A percentile compares a stretch with the other conserved stretches of the same genome.
These are phyloP conservation scores for Sympetrum striolatum DNA, from an alignment of 2,888 invertebrate species.

Conservation along the genomic window DNA sequence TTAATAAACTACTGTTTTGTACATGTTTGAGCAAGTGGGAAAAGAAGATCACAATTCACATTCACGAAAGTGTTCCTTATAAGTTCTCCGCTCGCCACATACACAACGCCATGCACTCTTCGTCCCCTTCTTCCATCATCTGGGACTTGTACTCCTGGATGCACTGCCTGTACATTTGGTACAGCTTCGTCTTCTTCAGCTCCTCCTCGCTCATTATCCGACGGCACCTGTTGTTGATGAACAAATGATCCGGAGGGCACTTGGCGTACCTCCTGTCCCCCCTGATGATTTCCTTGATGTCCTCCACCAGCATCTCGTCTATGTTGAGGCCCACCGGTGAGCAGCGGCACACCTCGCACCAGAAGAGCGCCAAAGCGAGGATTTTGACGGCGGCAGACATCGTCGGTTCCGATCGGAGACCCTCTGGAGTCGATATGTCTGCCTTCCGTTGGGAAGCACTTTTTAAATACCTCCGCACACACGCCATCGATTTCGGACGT, in stretches of 20 bases:
- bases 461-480: neutral
- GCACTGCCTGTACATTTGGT: neutral
- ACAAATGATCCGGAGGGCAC: neutral
- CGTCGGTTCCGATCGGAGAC: neutral
- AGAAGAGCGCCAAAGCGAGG: neutral
- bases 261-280: neutral
- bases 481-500: neutral
- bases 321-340: neutral
- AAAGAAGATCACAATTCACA: too few relatives aligned
- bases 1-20: too few relatives aligned
- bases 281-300: neutral
- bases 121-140: neutral
- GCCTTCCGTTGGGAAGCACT: neutral
- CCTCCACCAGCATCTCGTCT: neutral
- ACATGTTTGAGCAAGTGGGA: too few relatives aligned
- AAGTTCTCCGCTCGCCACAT: neutral
- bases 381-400: neutral
- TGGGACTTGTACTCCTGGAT: neutral
- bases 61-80: neutral
- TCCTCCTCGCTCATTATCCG: conserved; percentile 14
- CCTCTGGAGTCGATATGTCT: neutral
- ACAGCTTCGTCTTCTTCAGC: neutral
- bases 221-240: neutral
- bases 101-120: conserved; percentile 10
- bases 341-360: neutral